Evolutionary conservation across 2,113 vertebrate species (phyloP).

Genomic region (Tricholaema leucomelas): DNA sequence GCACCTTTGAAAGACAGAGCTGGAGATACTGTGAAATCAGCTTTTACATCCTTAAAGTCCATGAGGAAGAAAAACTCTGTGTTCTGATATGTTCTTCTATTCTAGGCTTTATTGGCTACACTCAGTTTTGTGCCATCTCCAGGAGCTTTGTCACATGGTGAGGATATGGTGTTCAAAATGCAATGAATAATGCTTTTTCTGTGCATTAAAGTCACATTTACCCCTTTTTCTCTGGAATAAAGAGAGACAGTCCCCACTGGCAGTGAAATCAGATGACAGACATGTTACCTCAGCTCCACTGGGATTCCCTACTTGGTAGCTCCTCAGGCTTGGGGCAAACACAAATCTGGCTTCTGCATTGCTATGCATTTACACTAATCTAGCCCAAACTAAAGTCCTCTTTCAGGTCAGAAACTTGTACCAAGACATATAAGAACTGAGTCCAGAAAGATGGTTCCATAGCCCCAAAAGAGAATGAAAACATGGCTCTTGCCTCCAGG

Average conservation of each 20-base stretch:
- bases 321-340: background rate
- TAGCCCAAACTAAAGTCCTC: background rate
- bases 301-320: background rate
- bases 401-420: background rate
- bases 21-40: background rate
- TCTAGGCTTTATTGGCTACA: background rate
- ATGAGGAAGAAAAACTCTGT: background rate
- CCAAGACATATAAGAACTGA: background rate
- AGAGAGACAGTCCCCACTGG: background rate
- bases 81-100: background rate
- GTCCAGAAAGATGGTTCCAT: background rate
- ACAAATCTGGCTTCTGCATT: background rate
- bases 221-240: background rate
- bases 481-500: background rate
- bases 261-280: background rate
- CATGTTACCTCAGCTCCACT: background rate
- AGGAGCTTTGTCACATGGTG: background rate
- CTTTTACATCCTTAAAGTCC: background rate
- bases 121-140: background rate
- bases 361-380: background rate
- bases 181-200: background rate
- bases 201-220: background rate
- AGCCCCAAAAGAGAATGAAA: background rate
- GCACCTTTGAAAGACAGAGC: background rate
- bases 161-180: background rate